Evolutionary conservation across 2,888 invertebrate genomes (phyloP).

Genomic region (Ecliptopera silaceata): DNA sequence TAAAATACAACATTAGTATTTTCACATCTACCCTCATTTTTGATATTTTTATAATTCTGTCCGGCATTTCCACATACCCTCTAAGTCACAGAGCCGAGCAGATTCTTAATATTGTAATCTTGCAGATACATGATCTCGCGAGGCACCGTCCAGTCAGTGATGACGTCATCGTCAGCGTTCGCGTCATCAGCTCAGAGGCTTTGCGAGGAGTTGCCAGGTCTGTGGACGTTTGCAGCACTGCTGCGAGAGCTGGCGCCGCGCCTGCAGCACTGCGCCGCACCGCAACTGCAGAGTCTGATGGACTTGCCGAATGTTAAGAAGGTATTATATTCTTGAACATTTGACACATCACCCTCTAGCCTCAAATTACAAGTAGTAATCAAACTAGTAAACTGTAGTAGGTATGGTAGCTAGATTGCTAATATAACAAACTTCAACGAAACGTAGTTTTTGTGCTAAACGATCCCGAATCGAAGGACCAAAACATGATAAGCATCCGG

Average conservation of each 20-base stretch:
- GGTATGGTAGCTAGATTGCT: too few relatives aligned
- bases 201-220: constrained; percentile 89
- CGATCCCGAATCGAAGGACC: background rate
- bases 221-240: constrained; percentile 92
- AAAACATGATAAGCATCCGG: background rate
- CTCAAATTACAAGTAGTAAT: too few relatives aligned
- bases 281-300: constrained; percentile 91
- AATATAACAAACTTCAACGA: too few relatives aligned
- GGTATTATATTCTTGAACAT: constrained; percentile 45
- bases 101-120: too few relatives aligned
- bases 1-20: background rate
- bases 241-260: constrained; percentile 88
- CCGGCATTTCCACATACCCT: background rate
- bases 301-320: constrained; percentile 94
- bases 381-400: too few relatives aligned
- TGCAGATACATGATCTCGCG: constrained; percentile 85
- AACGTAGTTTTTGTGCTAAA: too few relatives aligned
- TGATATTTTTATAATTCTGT: background rate
- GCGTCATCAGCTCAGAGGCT: constrained; percentile 90
- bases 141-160: constrained; percentile 90
- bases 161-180: constrained; percentile 87
- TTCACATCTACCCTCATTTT: background rate
- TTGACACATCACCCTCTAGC: too few relatives aligned
- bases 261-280: constrained; percentile 91
- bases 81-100: too few relatives aligned